phyloP scores from a whole-genome alignment of 1,140 invertebrate species.

The Thaumatotibia leucotreta region DNA sequence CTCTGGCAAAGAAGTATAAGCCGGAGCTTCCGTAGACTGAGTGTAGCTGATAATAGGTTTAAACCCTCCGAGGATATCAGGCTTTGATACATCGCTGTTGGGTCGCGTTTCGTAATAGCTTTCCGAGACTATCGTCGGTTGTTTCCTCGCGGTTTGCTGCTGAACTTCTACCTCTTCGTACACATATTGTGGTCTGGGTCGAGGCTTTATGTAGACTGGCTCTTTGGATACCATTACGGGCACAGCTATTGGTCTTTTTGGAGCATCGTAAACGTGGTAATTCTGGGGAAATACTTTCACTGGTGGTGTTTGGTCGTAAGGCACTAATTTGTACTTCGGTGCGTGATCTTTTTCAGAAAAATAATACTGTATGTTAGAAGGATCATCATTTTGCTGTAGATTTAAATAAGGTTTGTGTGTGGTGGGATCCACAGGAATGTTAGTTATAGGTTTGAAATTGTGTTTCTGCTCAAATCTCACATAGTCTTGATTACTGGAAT shows the following conservation, averaged over 20 bases:
- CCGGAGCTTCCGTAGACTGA: conserved; percentile 32
- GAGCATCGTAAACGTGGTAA: conserved; percentile 28
- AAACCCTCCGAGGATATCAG: conserved; percentile 63
- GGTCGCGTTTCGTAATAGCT: conserved; percentile 57
- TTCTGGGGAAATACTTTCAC: conserved; percentile 41
- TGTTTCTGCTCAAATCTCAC: conserved; percentile 42
- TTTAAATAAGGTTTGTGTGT: conserved; percentile 50
- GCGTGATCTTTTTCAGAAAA: conserved; percentile 49
- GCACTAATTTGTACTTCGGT: conserved; percentile 68
- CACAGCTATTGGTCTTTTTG: conserved; percentile 39
- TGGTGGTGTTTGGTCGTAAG: conserved; percentile 72
- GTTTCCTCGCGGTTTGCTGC: conserved; percentile 43
- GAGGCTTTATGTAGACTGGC: conserved; percentile 48
- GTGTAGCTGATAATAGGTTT: conserved; percentile 54
- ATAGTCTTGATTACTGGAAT: conserved; percentile 34
- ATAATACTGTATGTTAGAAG: conserved; percentile 55
- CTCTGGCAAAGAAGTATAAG: conserved; percentile 27
- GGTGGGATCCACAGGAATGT: conserved; percentile 30
- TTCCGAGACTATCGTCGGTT: conserved; percentile 49
- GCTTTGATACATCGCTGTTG: conserved; percentile 28
- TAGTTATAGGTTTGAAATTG: conserved; percentile 37
- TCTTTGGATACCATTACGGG: conserved; percentile 38
- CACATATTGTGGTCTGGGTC: conserved; percentile 44
- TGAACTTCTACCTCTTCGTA: conserved; percentile 38
- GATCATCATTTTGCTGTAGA: conserved; percentile 48